Percentiles rank a stretch among this genome's conserved stretches.
These are phyloP conservation scores for Chaetophractus vellerosus DNA, from an alignment of 2,797 vertebrate species.

Conservation along the genomic window DNA sequence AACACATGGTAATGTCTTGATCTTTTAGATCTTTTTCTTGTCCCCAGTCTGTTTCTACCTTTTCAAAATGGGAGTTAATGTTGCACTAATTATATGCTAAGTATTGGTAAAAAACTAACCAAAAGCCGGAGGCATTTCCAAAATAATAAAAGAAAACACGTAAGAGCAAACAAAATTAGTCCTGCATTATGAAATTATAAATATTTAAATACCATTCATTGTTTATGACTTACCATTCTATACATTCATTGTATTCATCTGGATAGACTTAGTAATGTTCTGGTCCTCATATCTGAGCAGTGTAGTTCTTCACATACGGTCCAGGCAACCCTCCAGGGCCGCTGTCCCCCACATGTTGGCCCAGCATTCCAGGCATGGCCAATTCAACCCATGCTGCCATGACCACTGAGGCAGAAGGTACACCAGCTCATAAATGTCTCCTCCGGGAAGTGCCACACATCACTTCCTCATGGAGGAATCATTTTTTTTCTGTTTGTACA, in stretches of 20 bases:
- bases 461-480: too few species aligned
- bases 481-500: too few species aligned
- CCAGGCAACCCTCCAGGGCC: accelerated
- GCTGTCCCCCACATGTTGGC: accelerated
- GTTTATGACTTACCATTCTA: not conserved
- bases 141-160: not conserved
- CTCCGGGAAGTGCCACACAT: not conserved
- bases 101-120: not conserved
- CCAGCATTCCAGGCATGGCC: not conserved
- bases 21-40: not conserved
- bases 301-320: not conserved
- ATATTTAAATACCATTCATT: constrained; percentile 15
- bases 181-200: not conserved
- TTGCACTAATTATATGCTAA: not conserved
- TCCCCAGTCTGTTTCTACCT: not conserved
- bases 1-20: not conserved
- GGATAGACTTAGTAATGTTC: not conserved
- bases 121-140: not conserved
- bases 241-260: not conserved
- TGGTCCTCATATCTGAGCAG: not conserved
- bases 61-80: constrained; percentile 39
- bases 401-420: not conserved
- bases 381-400: not conserved
- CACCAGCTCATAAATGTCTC: not conserved
- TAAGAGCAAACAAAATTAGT: not conserved